A percentile compares a stretch with the other conserved stretches of the same genome.
These are phyloP conservation scores for Triops cancriformis DNA, from an alignment of 1,140 invertebrate species.

Conservation along the genomic window DNA sequence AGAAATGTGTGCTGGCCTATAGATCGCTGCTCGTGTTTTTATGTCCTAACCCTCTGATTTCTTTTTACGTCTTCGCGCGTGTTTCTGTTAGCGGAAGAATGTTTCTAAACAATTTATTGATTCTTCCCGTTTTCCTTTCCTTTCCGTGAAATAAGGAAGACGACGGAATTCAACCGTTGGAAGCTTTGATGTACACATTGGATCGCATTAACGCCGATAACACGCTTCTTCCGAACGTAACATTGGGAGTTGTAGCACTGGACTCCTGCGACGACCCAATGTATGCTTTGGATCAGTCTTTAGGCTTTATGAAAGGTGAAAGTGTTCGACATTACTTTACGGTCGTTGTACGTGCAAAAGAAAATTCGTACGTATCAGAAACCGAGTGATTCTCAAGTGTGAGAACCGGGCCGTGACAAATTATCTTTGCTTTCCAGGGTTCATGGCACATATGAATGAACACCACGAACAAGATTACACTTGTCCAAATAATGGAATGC, in stretches of 20 bases:
- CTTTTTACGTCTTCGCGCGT: constrained; percentile 8
- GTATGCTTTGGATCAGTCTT: constrained; percentile 45
- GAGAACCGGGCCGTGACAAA: not conserved
- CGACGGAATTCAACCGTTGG: constrained; percentile 48
- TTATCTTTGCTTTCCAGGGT: constrained; percentile 37
- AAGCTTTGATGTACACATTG: constrained; percentile 48
- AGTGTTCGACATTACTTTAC: not conserved
- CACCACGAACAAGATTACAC: constrained; percentile 42
- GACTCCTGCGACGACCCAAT: constrained; percentile 47
- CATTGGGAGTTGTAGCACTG: constrained; percentile 44
- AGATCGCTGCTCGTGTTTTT: not conserved
- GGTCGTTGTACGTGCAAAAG: not conserved
- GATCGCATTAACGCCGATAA: constrained; percentile 45
- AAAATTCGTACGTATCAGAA: not conserved
- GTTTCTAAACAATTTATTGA: not conserved
- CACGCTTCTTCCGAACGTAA: constrained; percentile 44
- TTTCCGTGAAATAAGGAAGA: constrained; percentile 36
- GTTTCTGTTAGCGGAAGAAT: not conserved
- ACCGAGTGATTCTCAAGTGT: not conserved
- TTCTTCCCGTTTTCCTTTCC: not conserved
- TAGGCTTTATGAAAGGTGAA: constrained; percentile 49
- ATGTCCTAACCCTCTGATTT: not conserved
- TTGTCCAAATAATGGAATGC: constrained; percentile 42
- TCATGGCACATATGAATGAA: constrained; percentile 44
- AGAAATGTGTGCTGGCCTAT: not conserved